Evolutionary conservation across 1,140 invertebrate genomes (phyloP), one percentile per base, ranked within the genome.

Genomic region (Drosophila funebris): DNA sequence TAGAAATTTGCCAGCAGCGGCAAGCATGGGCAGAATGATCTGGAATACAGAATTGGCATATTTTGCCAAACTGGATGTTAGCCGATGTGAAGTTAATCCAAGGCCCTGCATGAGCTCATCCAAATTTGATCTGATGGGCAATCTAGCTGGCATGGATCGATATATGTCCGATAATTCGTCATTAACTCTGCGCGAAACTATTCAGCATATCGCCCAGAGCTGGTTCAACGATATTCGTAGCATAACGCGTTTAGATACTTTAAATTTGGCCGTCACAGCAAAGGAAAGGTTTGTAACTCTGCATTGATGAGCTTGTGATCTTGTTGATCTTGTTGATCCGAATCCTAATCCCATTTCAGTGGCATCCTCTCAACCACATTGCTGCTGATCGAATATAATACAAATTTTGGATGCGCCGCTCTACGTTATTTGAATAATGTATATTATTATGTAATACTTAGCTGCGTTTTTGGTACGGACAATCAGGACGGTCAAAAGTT

Each of bases 41-140:
- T 81, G 78, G 79, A 58, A 72, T 16, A 8, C 9, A 0, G 70
- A 82, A 27, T 37, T 82, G 70, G 73, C 60, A 7, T 39, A 41
- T 5, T 74, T 67, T 2, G 73, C 78, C 8, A 20, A 27, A 27
- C 64, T 82, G 7, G 44, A 73, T 6, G 60, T 63, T 3, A 41
- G 13, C 7, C 52, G 54, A 0, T 82, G 78, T 6, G 4, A 1
- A 1, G 3, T 54, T 3, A 0, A 0, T 4, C 18, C 13, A 0
- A 11, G 22, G 4, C 43, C 37, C 1, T 69, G 61, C 7, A 67
- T 73, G 46, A 56, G 20, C 16, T 76, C 77, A 7, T 11, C 14
- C 2, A 20, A 36, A 0, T 81, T 53, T 0, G 50, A 52, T 31
- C 61, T 27, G 4, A 37, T 80, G n/a, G 73, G 77, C 20, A 31